These are phyloP conservation scores for Liasis olivaceus DNA, from an alignment of 2,797 vertebrate species.

Conservation along the genomic window DNA sequence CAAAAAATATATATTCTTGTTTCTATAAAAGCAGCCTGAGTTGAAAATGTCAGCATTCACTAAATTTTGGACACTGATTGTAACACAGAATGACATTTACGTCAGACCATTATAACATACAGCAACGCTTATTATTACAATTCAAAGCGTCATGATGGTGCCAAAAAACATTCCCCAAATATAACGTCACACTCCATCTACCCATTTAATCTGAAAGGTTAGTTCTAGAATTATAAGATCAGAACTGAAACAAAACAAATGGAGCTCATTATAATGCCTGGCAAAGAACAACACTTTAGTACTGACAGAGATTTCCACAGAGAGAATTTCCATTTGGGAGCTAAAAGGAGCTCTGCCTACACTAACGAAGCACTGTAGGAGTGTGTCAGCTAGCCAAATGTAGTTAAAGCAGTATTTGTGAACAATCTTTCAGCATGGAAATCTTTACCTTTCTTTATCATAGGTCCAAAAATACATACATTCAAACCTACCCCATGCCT, in stretches of 20 bases:
- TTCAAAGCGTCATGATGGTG: neutral
- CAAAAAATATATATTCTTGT: neutral
- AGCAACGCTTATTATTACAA: neutral
- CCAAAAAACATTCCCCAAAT: neutral
- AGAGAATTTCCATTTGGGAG: slow-evolving; percentile 17
- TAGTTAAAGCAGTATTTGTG: neutral
- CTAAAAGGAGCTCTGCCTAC: neutral
- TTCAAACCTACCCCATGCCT: neutral
- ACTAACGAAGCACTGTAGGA: neutral
- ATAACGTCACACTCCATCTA: neutral
- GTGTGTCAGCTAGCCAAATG: neutral
- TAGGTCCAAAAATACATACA: neutral
- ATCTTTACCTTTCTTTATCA: slow-evolving; percentile 29
- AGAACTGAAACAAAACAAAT: slow-evolving; percentile 34
- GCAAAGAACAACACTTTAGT: slow-evolving; percentile 24
- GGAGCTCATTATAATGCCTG: rapidly evolving
- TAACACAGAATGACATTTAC: neutral
- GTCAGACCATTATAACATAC: neutral
- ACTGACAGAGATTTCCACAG: slow-evolving; percentile 20
- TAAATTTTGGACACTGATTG: neutral
- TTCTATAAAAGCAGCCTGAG: neutral
- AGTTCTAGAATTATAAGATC: slow-evolving; percentile 18
- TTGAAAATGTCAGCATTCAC: neutral
- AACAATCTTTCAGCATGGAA: slow-evolving; percentile 12
- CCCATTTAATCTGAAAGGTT: neutral